Base-by-base conservation (phyloP, 2,888 invertebrate species). In the Drosophila maculinotata region DNA sequence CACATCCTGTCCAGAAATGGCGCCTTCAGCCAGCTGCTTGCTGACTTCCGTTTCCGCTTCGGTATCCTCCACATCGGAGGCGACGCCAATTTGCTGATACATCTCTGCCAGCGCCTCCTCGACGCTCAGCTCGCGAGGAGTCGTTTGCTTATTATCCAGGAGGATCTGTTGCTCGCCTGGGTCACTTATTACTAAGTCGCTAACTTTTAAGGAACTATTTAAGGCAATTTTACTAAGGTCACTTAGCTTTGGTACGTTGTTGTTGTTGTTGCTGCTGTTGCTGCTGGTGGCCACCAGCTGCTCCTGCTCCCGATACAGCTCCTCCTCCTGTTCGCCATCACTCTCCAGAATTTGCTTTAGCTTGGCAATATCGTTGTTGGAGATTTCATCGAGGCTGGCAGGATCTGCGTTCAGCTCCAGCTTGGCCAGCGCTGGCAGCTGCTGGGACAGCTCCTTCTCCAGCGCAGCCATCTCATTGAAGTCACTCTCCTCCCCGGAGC, bases 181-280 rank as follows among this genome's bases (percentile, higher is more conserved):
- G 48, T 51, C 54, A 58, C 78, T 74, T 78, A 71, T 66, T 52
- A 65, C 82, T 80, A 76, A 71, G 31, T 76, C 73, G 65, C 68
- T 76, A 58, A 51, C 45, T 51, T 74, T 79, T 76, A 87, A 91
- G 89, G 90, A 90, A 90, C 90, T 91, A 88, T 89, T 90, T 91
- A 91, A 91, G 90, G 91, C 91, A 90, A 84, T 89, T 88, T 90
- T 91, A 89, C 91, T 91, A 91, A 91, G 91, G 90, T 90, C 91
- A 91, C 91, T 91, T 91, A 91, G 87, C 90, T 91, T 91, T 88
- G 91, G 91, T 90, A 91, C 87, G 67, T 63, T 70, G 4, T 20
- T 20, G 20, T 20, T 20, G 20, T 20, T 20, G 20, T 4, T 20
- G 44, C 44, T 20, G 20, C 4, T 20, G 20, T 20, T 20, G 20